phyloP scores from a whole-genome alignment of 2,888 invertebrate species.

The Oligia strigilis region DNA sequence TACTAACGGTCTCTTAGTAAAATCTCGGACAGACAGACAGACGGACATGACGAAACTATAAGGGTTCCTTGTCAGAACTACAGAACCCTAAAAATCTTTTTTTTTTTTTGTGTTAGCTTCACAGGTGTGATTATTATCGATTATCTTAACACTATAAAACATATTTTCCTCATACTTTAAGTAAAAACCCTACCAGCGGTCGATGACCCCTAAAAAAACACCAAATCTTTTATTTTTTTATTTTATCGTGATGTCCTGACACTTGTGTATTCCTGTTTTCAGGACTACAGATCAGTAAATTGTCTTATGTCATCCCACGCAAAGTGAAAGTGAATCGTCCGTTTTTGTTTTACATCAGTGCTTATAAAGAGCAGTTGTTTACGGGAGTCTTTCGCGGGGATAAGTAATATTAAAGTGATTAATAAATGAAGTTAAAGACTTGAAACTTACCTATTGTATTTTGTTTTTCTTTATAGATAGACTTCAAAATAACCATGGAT shows the following conservation, averaged over 20 bases:
- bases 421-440: slow-evolving; percentile 6
- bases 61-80: too few relatives aligned
- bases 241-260: not conserved
- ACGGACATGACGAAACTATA: too few relatives aligned
- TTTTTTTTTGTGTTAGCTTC: too few relatives aligned
- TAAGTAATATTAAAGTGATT: not conserved
- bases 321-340: not conserved
- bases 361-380: slow-evolving; percentile 10
- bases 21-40: too few relatives aligned
- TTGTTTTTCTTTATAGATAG: slow-evolving; percentile 6
- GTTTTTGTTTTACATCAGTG: slow-evolving; percentile 20
- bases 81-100: too few relatives aligned
- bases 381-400: slow-evolving; percentile 1
- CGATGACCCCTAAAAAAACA: too few relatives aligned
- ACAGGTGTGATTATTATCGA: too few relatives aligned
- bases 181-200: too few relatives aligned
- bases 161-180: too few relatives aligned
- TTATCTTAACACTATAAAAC: too few relatives aligned
- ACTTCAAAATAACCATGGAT: not conserved
- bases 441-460: not conserved
- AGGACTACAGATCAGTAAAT: not conserved
- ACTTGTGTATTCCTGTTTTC: slow-evolving; percentile 20
- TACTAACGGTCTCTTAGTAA: too few relatives aligned
- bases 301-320: not conserved
- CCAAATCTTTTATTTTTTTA: too few relatives aligned